phyloP scores from a whole-genome alignment of 2,888 invertebrate species.

The Ophonus ardosiacus region DNA sequence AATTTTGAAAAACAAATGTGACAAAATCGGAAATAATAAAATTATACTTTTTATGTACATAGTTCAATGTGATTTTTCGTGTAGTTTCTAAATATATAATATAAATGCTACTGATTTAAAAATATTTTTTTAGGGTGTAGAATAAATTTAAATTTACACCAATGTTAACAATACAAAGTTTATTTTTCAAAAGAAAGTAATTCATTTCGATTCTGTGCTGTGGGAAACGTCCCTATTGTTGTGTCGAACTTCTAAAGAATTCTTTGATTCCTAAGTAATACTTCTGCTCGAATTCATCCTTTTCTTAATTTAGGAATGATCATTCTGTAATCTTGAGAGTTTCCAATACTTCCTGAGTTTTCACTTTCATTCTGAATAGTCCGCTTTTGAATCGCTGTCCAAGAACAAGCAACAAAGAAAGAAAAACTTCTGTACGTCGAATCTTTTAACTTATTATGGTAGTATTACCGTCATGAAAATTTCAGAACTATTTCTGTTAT shows the following conservation, averaged over 20 bases:
- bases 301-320: slow-evolving; percentile 5
- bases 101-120: too few species aligned
- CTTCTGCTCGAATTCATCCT: background rate
- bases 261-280: slow-evolving; percentile 2
- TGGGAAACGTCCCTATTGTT: background rate
- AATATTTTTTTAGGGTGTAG: too few species aligned
- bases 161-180: background rate
- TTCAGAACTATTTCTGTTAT: slow-evolving; percentile 19
- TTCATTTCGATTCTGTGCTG: background rate
- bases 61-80: too few species aligned
- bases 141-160: too few species aligned
- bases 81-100: too few species aligned
- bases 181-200: background rate
- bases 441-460: slow-evolving; percentile 19
- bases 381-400: background rate
- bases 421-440: background rate
- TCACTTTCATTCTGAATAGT: background rate
- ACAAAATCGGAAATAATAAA: too few species aligned
- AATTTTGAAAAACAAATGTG: too few species aligned
- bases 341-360: slow-evolving; percentile 5
- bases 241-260: background rate
- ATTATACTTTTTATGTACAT: too few species aligned
- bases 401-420: background rate
- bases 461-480: slow-evolving; percentile 19
- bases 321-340: background rate